Base-by-base conservation (phyloP, 2,797 vertebrate species). In the Malacoraja senta region DNA sequence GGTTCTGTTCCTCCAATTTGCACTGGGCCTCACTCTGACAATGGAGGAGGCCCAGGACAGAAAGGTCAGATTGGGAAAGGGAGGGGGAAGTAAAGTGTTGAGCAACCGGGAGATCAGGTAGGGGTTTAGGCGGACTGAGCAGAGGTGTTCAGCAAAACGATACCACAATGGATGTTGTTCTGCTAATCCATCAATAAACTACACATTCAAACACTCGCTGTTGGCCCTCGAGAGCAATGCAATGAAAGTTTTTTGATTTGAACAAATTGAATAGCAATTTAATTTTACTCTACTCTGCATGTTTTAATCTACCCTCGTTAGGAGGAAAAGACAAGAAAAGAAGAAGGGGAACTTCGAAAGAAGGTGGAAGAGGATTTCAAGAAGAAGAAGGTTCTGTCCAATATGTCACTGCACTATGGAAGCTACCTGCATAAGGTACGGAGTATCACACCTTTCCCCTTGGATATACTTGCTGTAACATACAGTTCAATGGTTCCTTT, bases 291-390 rank as follows among this genome's bases (percentile, higher is more conserved):
- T 3, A 84, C 61, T 84, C 26, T 12, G 21, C 24, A 12, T 78
- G 29, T 78, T 78, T 17, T 38, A 92, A 53, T 29, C 19, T 15
- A n/a, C 58, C 2, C 8, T n/a, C 38, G 15, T 3, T 58, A 97
- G 97, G 96, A 97, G 32, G 97, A 97, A 93, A 97, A 96, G 93
- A 96, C 96, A 95, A 95, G 96, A 92, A 96, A 94, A 95, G 96
- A 97, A 94, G 94, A 93, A 88, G 96, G 96, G 86, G 96, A 97
- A 1, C 95, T 95, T 0, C 95, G 96, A 8, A 97, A 95, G 94
- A 97, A 95, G 94, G 95, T 86, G 0, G 96, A 97, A 61, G 96
- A 96, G 0, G 96, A 97, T 0, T 94, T 95, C 93, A 97, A 96
- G 95, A 97, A 97, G 95, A 97, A 97, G 94, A 97, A 96, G 93